Evolutionary conservation across 1,140 invertebrate genomes (phyloP).

Genomic region (Steinernema feltiae): DNA sequence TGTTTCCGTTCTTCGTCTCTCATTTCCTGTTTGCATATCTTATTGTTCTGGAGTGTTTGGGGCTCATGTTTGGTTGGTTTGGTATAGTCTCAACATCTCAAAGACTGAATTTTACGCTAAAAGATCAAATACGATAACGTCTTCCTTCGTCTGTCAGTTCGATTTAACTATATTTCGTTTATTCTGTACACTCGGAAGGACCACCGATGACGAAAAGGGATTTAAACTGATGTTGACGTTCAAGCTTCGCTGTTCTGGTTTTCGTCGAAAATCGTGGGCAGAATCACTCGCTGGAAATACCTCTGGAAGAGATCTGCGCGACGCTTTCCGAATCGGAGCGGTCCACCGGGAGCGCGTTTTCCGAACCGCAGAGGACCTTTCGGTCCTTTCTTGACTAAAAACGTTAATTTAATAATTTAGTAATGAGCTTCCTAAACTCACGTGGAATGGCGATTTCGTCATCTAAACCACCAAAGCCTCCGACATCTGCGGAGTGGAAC

Average conservation of each 20-base stretch:
- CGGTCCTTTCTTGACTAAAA: conserved; percentile 5
- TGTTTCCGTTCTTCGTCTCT: no score
- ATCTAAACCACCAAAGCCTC: background rate
- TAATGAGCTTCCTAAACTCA: background rate
- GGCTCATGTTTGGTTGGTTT: no score
- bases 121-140: no score
- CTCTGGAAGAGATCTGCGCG: background rate
- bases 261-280: background rate
- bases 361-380: conserved; percentile 1
- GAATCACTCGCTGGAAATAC: background rate
- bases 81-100: no score
- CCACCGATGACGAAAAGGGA: background rate
- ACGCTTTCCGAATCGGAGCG: background rate
- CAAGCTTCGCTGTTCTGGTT: background rate
- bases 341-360: background rate
- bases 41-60: no score
- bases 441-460: background rate
- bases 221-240: background rate
- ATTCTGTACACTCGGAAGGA: no score
- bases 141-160: no score
- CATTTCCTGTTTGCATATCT: no score
- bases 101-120: no score
- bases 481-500: background rate
- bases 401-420: background rate
- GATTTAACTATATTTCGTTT: no score